Conservation (phyloP, 2,797 vertebrate species). For the Acanthis flammea region DNA sequence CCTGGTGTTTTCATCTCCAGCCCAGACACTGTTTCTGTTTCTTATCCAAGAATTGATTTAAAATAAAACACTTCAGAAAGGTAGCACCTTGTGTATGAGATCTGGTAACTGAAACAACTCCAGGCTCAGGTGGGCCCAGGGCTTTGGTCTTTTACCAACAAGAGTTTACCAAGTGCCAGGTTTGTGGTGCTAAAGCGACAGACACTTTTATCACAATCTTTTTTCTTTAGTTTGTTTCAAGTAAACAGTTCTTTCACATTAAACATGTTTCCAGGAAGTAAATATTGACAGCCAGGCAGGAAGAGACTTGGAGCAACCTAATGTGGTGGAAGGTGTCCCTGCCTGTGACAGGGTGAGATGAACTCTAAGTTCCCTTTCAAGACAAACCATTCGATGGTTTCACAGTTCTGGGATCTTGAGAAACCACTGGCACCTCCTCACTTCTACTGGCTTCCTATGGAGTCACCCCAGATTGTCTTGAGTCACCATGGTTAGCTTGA, state of each 20-base stretch:
- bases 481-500: neutral
- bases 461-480: neutral
- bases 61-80: neutral
- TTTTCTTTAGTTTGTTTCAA: neutral
- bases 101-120: neutral
- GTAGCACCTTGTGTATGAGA: neutral
- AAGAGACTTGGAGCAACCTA: too few species aligned
- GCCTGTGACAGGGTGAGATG: neutral
- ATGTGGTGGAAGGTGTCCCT: neutral
- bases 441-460: neutral
- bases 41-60: neutral
- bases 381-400: neutral
- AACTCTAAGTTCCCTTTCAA: neutral
- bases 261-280: neutral
- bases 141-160: neutral
- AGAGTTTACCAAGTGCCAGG: fast-evolving
- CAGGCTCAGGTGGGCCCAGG: neutral
- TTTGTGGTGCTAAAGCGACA: neutral
- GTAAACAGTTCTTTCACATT: neutral
- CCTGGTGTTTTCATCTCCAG: neutral
- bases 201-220: fast-evolving
- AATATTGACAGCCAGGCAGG: neutral
- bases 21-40: neutral
- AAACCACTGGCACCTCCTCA: neutral
- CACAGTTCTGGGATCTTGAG: neutral